A percentile compares a stretch with the other conserved stretches of the same genome.
These are phyloP conservation scores for Desmodus rotundus DNA, from an alignment of 2,113 vertebrate species.

Conservation along the genomic window DNA sequence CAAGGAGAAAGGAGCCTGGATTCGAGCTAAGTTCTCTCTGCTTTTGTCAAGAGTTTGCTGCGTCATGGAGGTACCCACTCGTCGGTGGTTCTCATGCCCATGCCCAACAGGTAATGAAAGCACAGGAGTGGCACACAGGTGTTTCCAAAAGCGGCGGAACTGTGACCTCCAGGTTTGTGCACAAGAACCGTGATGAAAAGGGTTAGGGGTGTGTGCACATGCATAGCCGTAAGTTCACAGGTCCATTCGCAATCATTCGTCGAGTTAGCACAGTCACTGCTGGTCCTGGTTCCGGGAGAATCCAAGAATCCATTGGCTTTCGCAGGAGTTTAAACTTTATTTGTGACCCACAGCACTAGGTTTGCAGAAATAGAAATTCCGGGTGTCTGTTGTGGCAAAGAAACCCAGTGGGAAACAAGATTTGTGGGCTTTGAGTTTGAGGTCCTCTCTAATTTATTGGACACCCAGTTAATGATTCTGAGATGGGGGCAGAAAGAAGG, in stretches of 20 bases:
- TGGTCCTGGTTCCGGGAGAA: neutral
- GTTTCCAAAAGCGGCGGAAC: neutral
- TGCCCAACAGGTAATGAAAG: neutral
- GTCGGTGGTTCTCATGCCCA: neutral
- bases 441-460: neutral
- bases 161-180: neutral
- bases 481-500: accelerated
- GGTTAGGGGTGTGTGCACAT: neutral
- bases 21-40: neutral
- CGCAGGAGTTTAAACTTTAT: neutral
- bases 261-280: neutral
- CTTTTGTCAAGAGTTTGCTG: neutral
- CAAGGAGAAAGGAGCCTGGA: neutral
- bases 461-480: neutral
- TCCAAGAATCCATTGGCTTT: neutral
- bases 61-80: neutral
- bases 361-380: neutral
- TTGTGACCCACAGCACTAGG: neutral
- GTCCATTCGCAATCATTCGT: neutral
- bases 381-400: neutral
- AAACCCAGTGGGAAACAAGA: neutral
- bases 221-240: neutral
- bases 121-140: neutral
- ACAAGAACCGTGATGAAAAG: no score
- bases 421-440: neutral